phyloP scores from a whole-genome alignment of 2,888 invertebrate species.

The Eristalinus aeneus region DNA sequence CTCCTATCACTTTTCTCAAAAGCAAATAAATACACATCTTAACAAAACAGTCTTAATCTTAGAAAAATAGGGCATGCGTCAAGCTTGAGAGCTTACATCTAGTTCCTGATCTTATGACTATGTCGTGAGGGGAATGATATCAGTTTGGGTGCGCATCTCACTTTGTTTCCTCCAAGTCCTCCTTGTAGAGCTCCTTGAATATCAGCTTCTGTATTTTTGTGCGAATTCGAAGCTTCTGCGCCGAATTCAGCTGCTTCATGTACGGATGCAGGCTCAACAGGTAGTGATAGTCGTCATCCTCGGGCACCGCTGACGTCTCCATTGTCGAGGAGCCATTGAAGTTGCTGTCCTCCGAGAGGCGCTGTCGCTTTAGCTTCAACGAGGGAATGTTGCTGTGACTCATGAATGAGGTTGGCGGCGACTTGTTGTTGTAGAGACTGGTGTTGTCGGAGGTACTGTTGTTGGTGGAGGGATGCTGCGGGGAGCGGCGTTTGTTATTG shows the following conservation, averaged over 20 bases:
- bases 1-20: not conserved
- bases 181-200: constrained; percentile 80
- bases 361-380: constrained; percentile 78
- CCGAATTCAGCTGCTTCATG: constrained; percentile 79
- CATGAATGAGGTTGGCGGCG: constrained; percentile 1
- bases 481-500: constrained; percentile 37
- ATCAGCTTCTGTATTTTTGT: constrained; percentile 81
- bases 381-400: constrained; percentile 77
- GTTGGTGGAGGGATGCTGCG: constrained; percentile 50
- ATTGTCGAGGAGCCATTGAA: constrained; percentile 80
- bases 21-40: constrained; percentile 43
- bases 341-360: constrained; percentile 78
- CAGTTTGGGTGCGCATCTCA: constrained; percentile 53
- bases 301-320: constrained; percentile 76
- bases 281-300: constrained; percentile 80
- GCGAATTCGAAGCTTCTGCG: constrained; percentile 80
- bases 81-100: constrained; percentile 31
- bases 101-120: constrained; percentile 69
- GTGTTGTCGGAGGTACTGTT: constrained; percentile 41
- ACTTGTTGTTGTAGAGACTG: constrained; percentile 71
- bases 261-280: constrained; percentile 80
- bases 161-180: constrained; percentile 79
- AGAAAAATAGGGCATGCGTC: not conserved
- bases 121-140: constrained; percentile 32
- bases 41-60: constrained; percentile 54